Evolutionary conservation across 2,113 vertebrate genomes (phyloP).

Genomic region (Amphiprion percula): DNA sequence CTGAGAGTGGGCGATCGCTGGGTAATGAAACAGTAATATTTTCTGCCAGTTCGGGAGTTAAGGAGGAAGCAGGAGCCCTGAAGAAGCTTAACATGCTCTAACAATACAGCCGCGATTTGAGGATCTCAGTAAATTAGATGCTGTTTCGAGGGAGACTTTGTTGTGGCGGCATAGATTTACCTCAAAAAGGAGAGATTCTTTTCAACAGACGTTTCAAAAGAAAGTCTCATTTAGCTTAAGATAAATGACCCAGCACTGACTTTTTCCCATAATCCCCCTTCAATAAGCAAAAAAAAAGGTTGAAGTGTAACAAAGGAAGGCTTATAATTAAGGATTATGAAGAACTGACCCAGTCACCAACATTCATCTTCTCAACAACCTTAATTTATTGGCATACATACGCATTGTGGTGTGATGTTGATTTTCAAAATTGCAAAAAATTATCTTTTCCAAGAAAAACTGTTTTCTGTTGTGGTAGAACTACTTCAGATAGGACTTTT

Average conservation of each 20-base stretch:
- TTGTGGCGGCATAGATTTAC: neutral
- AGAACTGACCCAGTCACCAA: neutral
- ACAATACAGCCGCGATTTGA: neutral
- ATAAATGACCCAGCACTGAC: neutral
- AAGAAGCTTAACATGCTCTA: slow-evolving; percentile 6
- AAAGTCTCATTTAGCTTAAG: neutral
- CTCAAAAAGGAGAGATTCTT: neutral
- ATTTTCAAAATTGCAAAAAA: too few relatives aligned
- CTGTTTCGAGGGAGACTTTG: neutral
- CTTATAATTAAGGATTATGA: neutral
- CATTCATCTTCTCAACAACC: neutral
- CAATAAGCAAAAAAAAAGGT: neutral
- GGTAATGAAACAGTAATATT: slow-evolving; percentile 62
- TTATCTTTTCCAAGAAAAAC: too few relatives aligned
- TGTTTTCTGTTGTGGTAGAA: too few relatives aligned
- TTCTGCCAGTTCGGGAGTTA: slow-evolving; percentile 36
- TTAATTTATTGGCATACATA: neutral
- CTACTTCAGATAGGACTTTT: too few relatives aligned
- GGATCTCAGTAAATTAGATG: slow-evolving; percentile 10
- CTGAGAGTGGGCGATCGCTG: slow-evolving; percentile 62
- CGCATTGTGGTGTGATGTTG: neutral
- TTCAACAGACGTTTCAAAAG: neutral
- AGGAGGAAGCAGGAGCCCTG: slow-evolving; percentile 19
- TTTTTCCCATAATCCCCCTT: neutral
- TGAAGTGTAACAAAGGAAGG: slow-evolving; percentile 3